Evolutionary conservation across 2,888 invertebrate genomes (phyloP), one percentile per base, ranked within the genome.

Genomic region (Caenorhabditis panamensis): DNA sequence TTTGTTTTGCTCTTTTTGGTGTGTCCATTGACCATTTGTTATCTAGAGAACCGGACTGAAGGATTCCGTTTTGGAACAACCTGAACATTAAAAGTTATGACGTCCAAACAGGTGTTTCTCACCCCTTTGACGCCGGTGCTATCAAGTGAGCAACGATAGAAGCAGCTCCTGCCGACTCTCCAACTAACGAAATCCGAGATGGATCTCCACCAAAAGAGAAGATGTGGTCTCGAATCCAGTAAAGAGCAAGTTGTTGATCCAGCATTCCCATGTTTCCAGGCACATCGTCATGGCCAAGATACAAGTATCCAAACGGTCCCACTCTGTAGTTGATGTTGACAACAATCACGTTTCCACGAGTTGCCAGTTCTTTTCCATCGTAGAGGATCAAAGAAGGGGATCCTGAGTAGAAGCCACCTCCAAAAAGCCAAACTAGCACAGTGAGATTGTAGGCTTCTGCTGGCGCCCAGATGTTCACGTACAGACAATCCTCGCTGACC

Each of bases 21-120:
- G 95, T 94, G 95, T 96, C 95, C 92, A 95, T 95, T 90, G 96
- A 96, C 97, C 97, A 98, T 0, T 96, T 96, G 4, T 96, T 96
- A 91, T 96, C 96, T 88, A 97, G 93, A 0, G 96, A 95, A 2
- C 97, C 97, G 76, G 96, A 96, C 92, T 98, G 96, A 87, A 97
- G 93, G 88, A 97, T 96, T 4, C 96, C 97, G 58, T 96, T 94
- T 85, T 94, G 94, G 64, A 95, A 90, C 8, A 90, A 79, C 20
- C 84, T 83, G 36, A 44, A 77, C 13, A 22, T 20, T 13, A 22
- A 13, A 41, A n/a, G 2, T 37, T n/a, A 26, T 26, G 18, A 26
- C 11, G n/a, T 26, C 20, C 5, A 9, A 31, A 31, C n/a, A 31
- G 54, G 41, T 41, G 41, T 3, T 9, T 36, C 71, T 59, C 11